Evolutionary conservation across 2,888 invertebrate genomes (phyloP).

Genomic region (Nomada fabriciana): DNA sequence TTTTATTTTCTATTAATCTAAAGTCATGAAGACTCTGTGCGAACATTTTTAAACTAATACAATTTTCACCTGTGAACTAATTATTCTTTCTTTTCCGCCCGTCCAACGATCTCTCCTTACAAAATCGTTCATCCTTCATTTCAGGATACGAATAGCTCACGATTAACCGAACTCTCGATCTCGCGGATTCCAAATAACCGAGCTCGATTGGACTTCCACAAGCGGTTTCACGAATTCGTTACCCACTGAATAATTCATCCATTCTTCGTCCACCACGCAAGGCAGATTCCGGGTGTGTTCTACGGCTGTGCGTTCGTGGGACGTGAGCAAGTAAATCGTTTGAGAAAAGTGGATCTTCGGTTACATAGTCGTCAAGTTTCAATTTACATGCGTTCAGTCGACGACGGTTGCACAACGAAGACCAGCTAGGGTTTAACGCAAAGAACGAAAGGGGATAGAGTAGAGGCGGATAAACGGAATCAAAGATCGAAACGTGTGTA

Average conservation of each 20-base stretch:
- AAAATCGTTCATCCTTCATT: background rate
- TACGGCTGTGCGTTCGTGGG: slow-evolving; percentile 12
- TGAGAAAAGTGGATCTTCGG: slow-evolving; percentile 37
- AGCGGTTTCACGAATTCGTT: slow-evolving; percentile 38
- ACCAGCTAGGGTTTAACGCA: background rate
- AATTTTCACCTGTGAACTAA: background rate
- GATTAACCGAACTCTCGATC: background rate
- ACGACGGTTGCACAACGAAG: slow-evolving; percentile 20
- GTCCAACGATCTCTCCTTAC: slow-evolving; percentile 1
- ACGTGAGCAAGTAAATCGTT: slow-evolving; percentile 41
- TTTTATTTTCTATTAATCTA: too few relatives aligned
- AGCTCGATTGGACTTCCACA: slow-evolving; percentile 2
- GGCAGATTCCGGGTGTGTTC: background rate
- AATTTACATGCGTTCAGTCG: slow-evolving; percentile 48
- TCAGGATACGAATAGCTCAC: background rate
- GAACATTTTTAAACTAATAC: too few relatives aligned
- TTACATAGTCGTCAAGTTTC: slow-evolving; percentile 23
- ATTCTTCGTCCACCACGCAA: background rate
- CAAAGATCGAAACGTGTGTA: background rate
- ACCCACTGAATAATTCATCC: slow-evolving; percentile 53
- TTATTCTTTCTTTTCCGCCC: background rate
- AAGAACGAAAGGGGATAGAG: background rate
- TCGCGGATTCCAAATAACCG: slow-evolving; percentile 22
- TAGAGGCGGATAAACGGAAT: too few relatives aligned
- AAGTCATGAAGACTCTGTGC: too few relatives aligned